Evolutionary conservation across 2,113 vertebrate species (phyloP), one percentile per base, ranked within the genome.

Genomic region (Anguilla rostrata): DNA sequence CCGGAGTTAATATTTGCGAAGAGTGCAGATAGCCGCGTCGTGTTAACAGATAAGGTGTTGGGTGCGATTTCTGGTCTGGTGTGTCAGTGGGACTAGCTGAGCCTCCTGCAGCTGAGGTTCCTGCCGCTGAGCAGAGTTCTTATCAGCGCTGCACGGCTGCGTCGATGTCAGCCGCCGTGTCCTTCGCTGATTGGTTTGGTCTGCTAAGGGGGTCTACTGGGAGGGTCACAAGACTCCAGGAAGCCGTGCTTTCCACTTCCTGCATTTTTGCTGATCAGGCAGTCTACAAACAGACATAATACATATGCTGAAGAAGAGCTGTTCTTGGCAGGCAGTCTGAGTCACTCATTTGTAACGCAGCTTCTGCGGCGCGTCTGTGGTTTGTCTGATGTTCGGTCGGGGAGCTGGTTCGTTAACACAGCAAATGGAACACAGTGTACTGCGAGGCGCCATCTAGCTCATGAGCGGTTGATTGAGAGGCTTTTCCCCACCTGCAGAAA

Each of bases 31-130:
- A 60, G 29, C 83, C 81, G 11, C 84, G 80, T 88, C 86, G 85
- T 80, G 88, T 82, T 71, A 85, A 83, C 5, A 89, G 90, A 89
- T 87, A 89, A 79, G 71, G 56, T 8, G 3, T 85, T 84, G 85
- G 80, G 86, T 93, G 88, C 83, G 82, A 88, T 92, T 94, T 91
- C 91, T 88, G 88, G 56, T 90, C 83, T 89, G 89, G 85, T 85
- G 20, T 46, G 22, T 81, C 39, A 39, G 15, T 40, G 49, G 85
- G 75, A 43, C 26, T 79, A 20, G 40, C 29, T 81, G 84, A 7
- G 29, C 20, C 78, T 56, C 29, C 26, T 39, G 78, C 39, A 15
- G 85, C 85, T 71, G 26, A 79, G 85, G 80, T 66, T 66, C 53
- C 57, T 34, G 39, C 40, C 12, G 39, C 66, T 39, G 39, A 22